Conservation (phyloP, 2,113 vertebrate genomes). For the Patagioenas fasciata region DNA sequence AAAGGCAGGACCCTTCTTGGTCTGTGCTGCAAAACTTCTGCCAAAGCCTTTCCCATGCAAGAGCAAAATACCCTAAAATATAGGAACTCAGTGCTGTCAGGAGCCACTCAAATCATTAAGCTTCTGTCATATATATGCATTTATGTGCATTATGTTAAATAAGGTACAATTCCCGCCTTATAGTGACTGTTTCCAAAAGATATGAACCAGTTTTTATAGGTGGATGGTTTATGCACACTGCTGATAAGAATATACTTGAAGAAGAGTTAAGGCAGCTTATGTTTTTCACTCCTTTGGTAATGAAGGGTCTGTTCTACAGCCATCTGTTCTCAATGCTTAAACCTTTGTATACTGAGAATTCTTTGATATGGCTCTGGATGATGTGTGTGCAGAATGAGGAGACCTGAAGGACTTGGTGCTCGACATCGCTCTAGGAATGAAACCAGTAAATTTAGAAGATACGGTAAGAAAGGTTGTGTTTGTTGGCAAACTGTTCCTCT, state of each 20-base stretch:
- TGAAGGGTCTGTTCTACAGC: background rate
- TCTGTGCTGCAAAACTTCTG: background rate
- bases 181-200: background rate
- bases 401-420: background rate
- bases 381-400: background rate
- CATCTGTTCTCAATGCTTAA: background rate
- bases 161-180: background rate
- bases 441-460: slow-evolving; percentile 22
- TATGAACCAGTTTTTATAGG: background rate
- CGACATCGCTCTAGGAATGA: background rate
- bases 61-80: background rate
- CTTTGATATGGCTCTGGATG: background rate
- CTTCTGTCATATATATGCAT: background rate
- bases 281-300: background rate
- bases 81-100: background rate
- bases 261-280: background rate
- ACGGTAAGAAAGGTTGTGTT: background rate
- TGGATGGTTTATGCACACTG: background rate
- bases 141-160: background rate
- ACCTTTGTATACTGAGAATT: background rate
- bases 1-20: background rate
- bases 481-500: slow-evolving; percentile 21
- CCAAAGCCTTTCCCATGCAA: background rate
- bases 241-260: background rate
- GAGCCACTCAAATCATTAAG: background rate